Evolutionary conservation across 2,888 invertebrate species (phyloP).

Genomic region (Carabus problematicus): DNA sequence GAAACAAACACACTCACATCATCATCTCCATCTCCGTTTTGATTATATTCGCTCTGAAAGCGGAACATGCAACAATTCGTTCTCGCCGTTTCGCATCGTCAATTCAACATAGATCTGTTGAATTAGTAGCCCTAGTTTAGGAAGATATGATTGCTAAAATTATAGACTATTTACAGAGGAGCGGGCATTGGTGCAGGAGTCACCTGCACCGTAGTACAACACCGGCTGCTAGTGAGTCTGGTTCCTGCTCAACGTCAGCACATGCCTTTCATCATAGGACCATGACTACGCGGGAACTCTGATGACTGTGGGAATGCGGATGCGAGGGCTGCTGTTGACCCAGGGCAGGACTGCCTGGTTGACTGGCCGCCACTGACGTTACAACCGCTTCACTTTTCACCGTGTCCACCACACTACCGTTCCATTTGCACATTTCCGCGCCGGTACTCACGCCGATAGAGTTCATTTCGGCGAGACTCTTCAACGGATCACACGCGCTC

Average conservation of each 20-base stretch:
- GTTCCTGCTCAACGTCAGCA: slow-evolving; percentile 5
- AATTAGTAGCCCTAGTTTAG: slow-evolving; percentile 16
- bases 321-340: slow-evolving; percentile 55
- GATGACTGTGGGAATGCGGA: slow-evolving; percentile 55
- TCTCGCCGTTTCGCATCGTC: no score
- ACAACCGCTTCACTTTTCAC: slow-evolving; percentile 52
- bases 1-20: slow-evolving; percentile 4
- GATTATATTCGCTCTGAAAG: slow-evolving; percentile 19
- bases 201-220: not conserved
- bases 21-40: slow-evolving; percentile 1
- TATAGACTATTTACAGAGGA: slow-evolving; percentile 19
- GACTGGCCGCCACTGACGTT: slow-evolving; percentile 48
- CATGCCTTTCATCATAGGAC: slow-evolving; percentile 58
- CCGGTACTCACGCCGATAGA: slow-evolving; percentile 45
- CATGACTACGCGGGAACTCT: slow-evolving; percentile 60
- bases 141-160: slow-evolving; percentile 33
- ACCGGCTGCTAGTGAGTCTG: not conserved
- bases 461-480: slow-evolving; percentile 55
- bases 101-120: no score
- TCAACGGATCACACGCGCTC: slow-evolving; percentile 52
- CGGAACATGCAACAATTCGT: not conserved
- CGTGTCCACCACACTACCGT: slow-evolving; percentile 49
- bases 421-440: slow-evolving; percentile 57
- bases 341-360: slow-evolving; percentile 51
- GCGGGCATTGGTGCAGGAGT: slow-evolving; percentile 5